These are phyloP conservation scores for Drosophila repletoides DNA, from an alignment of 1,140 invertebrate genomes.

Conservation along the genomic window DNA sequence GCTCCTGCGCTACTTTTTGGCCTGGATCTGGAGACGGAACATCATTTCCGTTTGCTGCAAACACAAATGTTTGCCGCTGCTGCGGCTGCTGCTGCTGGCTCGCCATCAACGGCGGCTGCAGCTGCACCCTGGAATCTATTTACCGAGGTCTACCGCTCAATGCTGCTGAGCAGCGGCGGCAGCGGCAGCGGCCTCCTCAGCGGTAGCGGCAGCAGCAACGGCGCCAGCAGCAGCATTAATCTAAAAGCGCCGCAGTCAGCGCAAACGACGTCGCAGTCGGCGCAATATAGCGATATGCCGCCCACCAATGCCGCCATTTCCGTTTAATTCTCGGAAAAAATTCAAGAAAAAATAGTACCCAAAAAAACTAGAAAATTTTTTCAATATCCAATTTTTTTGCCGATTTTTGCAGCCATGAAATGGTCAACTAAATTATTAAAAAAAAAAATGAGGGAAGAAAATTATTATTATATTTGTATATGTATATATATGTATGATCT, in stretches of 20 bases:
- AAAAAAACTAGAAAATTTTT: not conserved
- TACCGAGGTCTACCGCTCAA: too few relatives aligned
- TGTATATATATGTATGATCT: too few relatives aligned
- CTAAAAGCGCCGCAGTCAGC: slow-evolving; percentile 3
- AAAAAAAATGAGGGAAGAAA: not conserved
- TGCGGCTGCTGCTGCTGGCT: slow-evolving; percentile 58
- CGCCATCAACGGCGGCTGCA: slow-evolving; percentile 1
- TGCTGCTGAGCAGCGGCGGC: slow-evolving; percentile 19
- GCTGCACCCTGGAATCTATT: too few relatives aligned
- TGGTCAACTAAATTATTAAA: not conserved
- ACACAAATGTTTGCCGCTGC: slow-evolving; percentile 80
- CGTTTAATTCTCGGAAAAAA: too few relatives aligned
- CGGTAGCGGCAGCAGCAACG: slow-evolving; percentile 36
- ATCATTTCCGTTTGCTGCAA: slow-evolving; percentile 64
- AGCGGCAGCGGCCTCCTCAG: slow-evolving; percentile 56
- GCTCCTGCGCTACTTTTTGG: slow-evolving; percentile 30
- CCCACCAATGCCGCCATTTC: slow-evolving; percentile 72
- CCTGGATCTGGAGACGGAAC: slow-evolving; percentile 58
- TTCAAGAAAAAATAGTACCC: not conserved
- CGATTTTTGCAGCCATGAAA: slow-evolving; percentile 16
- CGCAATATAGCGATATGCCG: slow-evolving; percentile 57
- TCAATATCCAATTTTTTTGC: not conserved
- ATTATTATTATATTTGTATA: slow-evolving; percentile 19
- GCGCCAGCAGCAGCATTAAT: slow-evolving; percentile 25
- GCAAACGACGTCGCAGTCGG: slow-evolving; percentile 37